Evolutionary conservation across 2,888 invertebrate genomes (phyloP), one percentile per base, ranked within the genome.

Genomic region (Orchesella flavescens): DNA sequence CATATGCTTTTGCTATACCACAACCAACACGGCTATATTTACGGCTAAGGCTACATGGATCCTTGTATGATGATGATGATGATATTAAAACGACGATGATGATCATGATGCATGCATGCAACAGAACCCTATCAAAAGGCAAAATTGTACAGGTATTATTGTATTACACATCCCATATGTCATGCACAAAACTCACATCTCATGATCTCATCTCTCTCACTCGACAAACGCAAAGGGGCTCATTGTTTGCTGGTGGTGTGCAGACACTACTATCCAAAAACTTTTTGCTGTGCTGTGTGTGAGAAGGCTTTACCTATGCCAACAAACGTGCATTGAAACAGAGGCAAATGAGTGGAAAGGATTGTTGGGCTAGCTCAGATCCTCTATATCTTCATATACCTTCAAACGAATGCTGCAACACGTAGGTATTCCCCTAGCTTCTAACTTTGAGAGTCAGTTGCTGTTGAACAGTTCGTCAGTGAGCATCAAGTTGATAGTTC

Each of bases 381-480:
- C 43, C 73, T 57, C 12, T 44, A 55, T 53, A 55, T 19, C n/a
- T n/a, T 43, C 66, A 49, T 49, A 10, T 12, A 49, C 49, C 49
- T 49, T 49, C 12, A 10, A 15, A 7, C 15, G n/a, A 49, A 49
- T 49, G 15, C 49, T 7, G 49, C 74, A 74, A 49, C 65, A 65
- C n/a, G 59, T 65, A 68, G 68, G 49, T 81, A 81, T 75, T 57
- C 34, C 61, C 23, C 44, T 65, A 15, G 71, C 55, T 57, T 75
- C 53, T 34, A 24, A 53, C 17, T 71, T 76, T 75, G 21, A 75
- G 71, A 82, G 82, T 82, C 76, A 82, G 82, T 82, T 82, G 82
- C 82, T 76, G 65, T 61, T 34, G 55, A 75, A 82, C 59, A 44
- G 44, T 82, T 82, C 55, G 12, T 71, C 57, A n/a, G 75, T 75